Base-by-base conservation (phyloP, 2,888 invertebrate species). In the Icerya purchasi region DNA sequence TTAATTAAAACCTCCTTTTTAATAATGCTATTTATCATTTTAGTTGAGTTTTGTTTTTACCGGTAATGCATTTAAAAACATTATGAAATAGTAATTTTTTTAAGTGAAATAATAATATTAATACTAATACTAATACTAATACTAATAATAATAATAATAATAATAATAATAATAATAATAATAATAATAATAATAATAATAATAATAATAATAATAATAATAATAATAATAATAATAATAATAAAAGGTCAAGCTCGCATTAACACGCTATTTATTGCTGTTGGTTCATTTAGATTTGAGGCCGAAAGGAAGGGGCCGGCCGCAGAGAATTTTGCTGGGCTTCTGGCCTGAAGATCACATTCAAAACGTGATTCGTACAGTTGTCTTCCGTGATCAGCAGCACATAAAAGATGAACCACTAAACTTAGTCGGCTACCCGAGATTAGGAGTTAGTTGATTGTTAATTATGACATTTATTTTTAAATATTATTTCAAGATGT, bases 301-400 rank as follows among this genome's bases (percentile, higher is more conserved):
- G 68, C 91, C 91, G 52, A 91, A 91, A 73, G 91, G 91, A 56
- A 78, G 91, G 68, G 91, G 91, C 36, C 76, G 91, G 65, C 91
- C 91, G 22, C 91, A 91, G 71, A 80, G 91, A 70, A 91, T 91
- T 71, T 76, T 91, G 66, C 75, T 91, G 65, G 91, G 91, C 63
- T 86, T 89, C 63, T 91, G 91, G 91, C 90, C 91, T 10, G 90
- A 91, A 73, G 90, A 90, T 71, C 90, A 90, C 73, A 90, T 91
- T 72, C 83, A 88, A 70, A 88, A 88, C 63, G 91, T 91, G 59
- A 90, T 91, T 69, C 80, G 90, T 68, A 87, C 90, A 61, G 90
- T 91, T 58, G 91, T 91, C 62, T 91, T 91, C 77, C 79, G 90
- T 68, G 91, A 91, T 75, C 79, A 78, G 63, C 82, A 83, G 70